A percentile compares a stretch with the other conserved stretches of the same genome.
Evolutionary conservation across 1,140 invertebrate genomes (phyloP).

Genomic region (Mylabris phalerata): DNA sequence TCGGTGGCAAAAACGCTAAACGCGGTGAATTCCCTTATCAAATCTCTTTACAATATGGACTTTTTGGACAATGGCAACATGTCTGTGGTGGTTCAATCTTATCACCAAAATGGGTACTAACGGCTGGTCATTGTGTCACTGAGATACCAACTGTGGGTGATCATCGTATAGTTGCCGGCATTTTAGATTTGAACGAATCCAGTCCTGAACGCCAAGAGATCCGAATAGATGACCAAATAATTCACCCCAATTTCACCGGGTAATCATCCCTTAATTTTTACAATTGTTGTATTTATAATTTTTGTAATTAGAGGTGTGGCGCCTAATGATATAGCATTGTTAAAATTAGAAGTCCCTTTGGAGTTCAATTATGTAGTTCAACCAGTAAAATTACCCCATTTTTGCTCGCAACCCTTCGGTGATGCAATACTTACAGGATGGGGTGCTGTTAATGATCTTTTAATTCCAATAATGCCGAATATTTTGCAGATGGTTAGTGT

Average conservation of each 20-base stretch:
- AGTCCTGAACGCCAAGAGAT: constrained; percentile 41
- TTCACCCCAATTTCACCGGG: constrained; percentile 49
- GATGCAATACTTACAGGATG: constrained; percentile 39
- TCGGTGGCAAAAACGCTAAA: constrained; percentile 20
- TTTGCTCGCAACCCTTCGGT: constrained; percentile 17
- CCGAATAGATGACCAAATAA: constrained; percentile 36
- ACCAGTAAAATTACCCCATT: constrained; percentile 44
- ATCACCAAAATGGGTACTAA: constrained; percentile 48
- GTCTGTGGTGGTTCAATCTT: constrained; percentile 60
- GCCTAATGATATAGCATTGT: constrained; percentile 57
- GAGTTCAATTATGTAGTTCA: constrained; percentile 47
- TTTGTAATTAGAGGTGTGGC: constrained; percentile 41
- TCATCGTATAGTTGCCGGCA: constrained; percentile 39
- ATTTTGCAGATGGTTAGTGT: constrained; percentile 37
- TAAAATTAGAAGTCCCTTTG: constrained; percentile 51
- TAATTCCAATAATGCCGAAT: constrained; percentile 36
- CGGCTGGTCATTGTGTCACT: constrained; percentile 55
- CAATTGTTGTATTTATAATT: neutral
- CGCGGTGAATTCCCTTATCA: constrained; percentile 27
- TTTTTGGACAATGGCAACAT: constrained; percentile 35
- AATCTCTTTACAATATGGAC: constrained; percentile 19
- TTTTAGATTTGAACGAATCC: constrained; percentile 31
- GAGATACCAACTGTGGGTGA: constrained; percentile 30
- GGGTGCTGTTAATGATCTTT: constrained; percentile 35
- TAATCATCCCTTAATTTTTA: constrained; percentile 27